phyloP scores from a whole-genome alignment of 2,888 invertebrate species.

The Sphaerophoria taeniata region DNA sequence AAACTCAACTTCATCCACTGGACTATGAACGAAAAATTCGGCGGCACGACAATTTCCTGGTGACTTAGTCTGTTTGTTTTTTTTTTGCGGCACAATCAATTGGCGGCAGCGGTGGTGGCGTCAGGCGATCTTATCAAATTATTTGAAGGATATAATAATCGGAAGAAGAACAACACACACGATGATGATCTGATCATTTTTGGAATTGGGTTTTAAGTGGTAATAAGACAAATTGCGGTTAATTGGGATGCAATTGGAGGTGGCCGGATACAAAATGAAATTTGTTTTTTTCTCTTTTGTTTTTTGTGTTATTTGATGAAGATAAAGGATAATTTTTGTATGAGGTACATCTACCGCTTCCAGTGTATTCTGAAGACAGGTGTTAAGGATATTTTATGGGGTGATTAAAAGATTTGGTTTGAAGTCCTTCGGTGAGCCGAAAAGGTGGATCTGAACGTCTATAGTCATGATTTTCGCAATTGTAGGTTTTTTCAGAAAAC shows the following conservation, averaged over 20 bases:
- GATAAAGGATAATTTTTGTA: constrained; percentile 34
- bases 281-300: constrained; percentile 11
- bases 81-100: constrained; percentile 18
- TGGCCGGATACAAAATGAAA: constrained; percentile 61
- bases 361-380: constrained; percentile 54
- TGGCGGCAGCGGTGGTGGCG: constrained; percentile 22
- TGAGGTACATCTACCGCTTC: neutral
- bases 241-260: constrained; percentile 74
- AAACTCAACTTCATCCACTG: neutral
- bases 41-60: constrained; percentile 71
- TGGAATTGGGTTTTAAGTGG: constrained; percentile 72
- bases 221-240: constrained; percentile 74
- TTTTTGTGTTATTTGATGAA: constrained; percentile 10
- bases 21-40: constrained; percentile 41
- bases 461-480: too few species aligned
- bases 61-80: constrained; percentile 64
- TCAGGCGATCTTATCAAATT: constrained; percentile 66
- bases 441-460: too few species aligned
- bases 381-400: constrained; percentile 31
- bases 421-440: neutral
- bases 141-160: constrained; percentile 70
- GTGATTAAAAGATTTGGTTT: neutral
- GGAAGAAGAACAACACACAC: constrained; percentile 45
- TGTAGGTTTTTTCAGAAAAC: too few species aligned
- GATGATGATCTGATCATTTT: constrained; percentile 63